Conservation (phyloP, 1,140 invertebrate species). For the Hycleus cichorii region DNA sequence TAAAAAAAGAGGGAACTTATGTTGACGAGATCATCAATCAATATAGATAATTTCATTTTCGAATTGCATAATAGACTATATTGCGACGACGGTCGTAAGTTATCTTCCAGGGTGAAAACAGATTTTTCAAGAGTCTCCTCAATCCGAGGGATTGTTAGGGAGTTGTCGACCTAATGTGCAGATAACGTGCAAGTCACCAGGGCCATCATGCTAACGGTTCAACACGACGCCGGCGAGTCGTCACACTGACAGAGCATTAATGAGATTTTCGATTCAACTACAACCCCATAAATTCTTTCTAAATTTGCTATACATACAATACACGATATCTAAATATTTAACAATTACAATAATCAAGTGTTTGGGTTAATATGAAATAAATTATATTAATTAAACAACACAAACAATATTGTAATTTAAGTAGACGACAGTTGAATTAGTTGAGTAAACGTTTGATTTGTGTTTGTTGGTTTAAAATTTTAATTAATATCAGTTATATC, state of each 20-base stretch:
- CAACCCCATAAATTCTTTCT: too few relatives aligned
- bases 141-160: neutral
- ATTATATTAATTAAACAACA: too few relatives aligned
- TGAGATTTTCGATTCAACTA: conserved; percentile 7
- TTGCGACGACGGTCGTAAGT: conserved; percentile 16
- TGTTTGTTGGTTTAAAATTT: too few relatives aligned
- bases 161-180: conserved; percentile 17
- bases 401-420: too few relatives aligned
- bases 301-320: too few relatives aligned
- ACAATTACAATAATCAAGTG: too few relatives aligned
- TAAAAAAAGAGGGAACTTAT: conserved; percentile 11
- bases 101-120: conserved; percentile 18
- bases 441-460: too few relatives aligned
- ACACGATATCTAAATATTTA: too few relatives aligned
- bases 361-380: too few relatives aligned
- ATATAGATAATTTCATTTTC: conserved; percentile 27
- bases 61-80: conserved; percentile 22
- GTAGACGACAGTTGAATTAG: too few relatives aligned
- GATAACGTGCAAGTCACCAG: conserved; percentile 25
- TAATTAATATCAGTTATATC: too few relatives aligned
- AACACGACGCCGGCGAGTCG: conserved; percentile 9
- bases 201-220: conserved; percentile 14
- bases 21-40: conserved; percentile 22
- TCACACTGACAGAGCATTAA: conserved; percentile 15
- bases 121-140: conserved; percentile 18